Evolutionary conservation across 2,797 vertebrate genomes (phyloP).

Genomic region (Phataginus tetradactyla): DNA sequence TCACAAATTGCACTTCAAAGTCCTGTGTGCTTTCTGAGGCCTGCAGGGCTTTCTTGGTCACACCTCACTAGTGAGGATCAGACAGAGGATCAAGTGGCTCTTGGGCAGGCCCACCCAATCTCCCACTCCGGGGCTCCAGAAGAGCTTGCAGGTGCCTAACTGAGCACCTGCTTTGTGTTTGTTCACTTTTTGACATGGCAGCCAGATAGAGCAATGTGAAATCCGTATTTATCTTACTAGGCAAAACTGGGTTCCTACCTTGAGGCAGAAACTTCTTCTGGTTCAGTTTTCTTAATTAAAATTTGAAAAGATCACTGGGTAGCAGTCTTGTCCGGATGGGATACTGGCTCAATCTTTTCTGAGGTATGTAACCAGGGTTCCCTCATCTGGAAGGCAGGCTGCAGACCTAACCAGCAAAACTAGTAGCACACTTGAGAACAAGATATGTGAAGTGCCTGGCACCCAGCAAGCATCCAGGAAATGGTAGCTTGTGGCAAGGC

Average conservation of each 20-base stretch:
- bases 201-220: background rate
- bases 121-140: background rate
- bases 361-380: background rate
- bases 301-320: background rate
- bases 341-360: background rate
- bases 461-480: background rate
- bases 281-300: slow-evolving; percentile 3
- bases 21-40: background rate
- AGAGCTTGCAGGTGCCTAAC: background rate
- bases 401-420: background rate
- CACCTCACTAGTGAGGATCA: background rate
- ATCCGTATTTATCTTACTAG: background rate
- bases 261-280: slow-evolving; percentile 1
- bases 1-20: background rate
- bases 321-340: background rate
- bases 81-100: background rate
- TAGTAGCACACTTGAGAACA: background rate
- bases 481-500: background rate
- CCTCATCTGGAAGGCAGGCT: background rate
- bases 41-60: background rate
- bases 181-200: background rate
- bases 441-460: background rate
- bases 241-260: background rate
- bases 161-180: background rate
- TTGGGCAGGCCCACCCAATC: background rate